Evolutionary conservation across 2,113 vertebrate genomes (phyloP), one percentile per base, ranked within the genome.

Genomic region (Machaerirhynchus nigripectus): DNA sequence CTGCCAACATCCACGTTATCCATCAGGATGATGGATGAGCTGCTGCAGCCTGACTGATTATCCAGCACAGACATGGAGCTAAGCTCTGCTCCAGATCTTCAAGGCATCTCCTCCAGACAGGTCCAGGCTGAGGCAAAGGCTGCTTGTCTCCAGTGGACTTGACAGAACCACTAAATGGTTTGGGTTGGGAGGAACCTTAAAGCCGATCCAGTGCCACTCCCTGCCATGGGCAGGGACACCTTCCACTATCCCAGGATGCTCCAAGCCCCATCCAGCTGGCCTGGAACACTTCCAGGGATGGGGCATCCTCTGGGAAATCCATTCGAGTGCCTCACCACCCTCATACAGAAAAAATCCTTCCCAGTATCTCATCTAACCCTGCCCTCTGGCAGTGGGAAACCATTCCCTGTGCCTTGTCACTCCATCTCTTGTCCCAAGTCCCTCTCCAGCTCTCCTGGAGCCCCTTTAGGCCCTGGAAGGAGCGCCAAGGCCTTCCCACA

Each of bases 1-100:
- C 49, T 39, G 3, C 10, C 42, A 28, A 35, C 7, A 26, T 1
- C 31, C 13, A 42, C 0, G 0, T 18, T 39, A 74, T 4, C 59
- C 87, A 65, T 6, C 35, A 63, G 73, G 35, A 30, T 11, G 60
- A 70, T 20, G 63, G 37, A n/a, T 23, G 61, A 78, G 35, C 40
- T 52, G 26, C 68, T 55, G 60, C 6, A 70, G 81, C 28, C 28
- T 1, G 20, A 13, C 37, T 28, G n/a, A 37, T 33, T 42, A 56
- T n/a, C 40, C 50, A 44, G 77, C 68, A 63, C 24, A 37, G 37
- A 40, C 23, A 7, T 0, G 10, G 39, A 77, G 52, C 84, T 81
- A 37, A 69, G 40, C 68, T 15, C 35, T 20, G n/a, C 67, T 90
- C 57, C 53, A 70, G 37, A 15, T 30, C 73, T 74, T 74, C 55